Conservation (phyloP, 2,797 vertebrate species). For the Pelochelys cantorii region DNA sequence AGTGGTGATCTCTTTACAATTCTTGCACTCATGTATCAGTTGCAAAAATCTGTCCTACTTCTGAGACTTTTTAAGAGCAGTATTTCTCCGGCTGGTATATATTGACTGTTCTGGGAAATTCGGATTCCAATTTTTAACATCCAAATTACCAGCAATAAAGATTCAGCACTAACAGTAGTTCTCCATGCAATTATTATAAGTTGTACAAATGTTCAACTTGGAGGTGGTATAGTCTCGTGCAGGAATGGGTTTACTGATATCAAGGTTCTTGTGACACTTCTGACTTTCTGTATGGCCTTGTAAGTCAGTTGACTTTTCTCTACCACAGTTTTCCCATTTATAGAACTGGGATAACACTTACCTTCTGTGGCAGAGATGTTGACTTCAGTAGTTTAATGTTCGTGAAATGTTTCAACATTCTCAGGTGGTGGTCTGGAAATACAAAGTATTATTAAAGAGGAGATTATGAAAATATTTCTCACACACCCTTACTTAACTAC, state of each 20-base stretch:
- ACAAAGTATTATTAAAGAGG: neutral
- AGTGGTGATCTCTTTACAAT: constrained; percentile 39
- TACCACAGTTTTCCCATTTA: fast-evolving
- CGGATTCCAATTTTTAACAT: neutral
- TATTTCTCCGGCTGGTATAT: neutral
- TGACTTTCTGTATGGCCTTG: neutral
- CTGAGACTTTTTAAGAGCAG: neutral
- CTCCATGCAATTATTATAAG: neutral
- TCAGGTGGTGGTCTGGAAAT: neutral
- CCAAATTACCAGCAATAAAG: neutral
- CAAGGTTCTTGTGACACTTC: fast-evolving
- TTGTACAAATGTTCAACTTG: neutral
- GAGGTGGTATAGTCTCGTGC: fast-evolving
- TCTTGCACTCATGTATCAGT: constrained; percentile 40
- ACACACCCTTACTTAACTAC: neutral
- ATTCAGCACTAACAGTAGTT: neutral
- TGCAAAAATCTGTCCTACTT: neutral
- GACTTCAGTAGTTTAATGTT: neutral
- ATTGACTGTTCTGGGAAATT: neutral
- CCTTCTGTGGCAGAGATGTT: neutral
- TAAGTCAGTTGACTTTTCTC: neutral
- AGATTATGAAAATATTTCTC: neutral
- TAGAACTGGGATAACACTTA: neutral
- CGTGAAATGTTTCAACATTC: neutral
- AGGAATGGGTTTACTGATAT: neutral